phyloP scores from a whole-genome alignment of 2,888 invertebrate species.

The Rhagonycha fulva region DNA sequence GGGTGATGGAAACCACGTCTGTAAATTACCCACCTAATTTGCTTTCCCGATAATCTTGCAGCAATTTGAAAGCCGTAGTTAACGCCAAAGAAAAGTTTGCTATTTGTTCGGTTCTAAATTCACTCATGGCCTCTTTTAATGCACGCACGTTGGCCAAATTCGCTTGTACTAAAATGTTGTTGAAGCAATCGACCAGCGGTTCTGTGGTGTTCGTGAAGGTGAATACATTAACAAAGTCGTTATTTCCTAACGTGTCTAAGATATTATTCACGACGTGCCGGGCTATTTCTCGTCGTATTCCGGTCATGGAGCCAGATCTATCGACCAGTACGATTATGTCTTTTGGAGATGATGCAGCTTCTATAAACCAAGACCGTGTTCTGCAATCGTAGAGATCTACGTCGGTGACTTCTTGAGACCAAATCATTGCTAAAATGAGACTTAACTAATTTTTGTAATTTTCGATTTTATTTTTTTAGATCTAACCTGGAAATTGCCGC shows the following conservation, averaged over 20 bases:
- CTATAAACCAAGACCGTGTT: conserved; percentile 94
- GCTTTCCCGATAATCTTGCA: conserved; percentile 55
- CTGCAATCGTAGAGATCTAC: conserved; percentile 96
- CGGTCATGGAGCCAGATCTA: conserved; percentile 69
- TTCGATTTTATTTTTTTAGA: not conserved
- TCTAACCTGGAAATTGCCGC: conserved; percentile 90
- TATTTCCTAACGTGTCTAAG: conserved; percentile 93
- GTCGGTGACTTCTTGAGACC: conserved; percentile 68
- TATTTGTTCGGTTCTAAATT: conserved; percentile 80
- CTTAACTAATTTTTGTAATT: not conserved
- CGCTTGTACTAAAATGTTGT: conserved; percentile 87
- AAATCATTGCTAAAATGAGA: conserved; percentile 68
- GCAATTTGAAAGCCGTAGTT: conserved; percentile 85
- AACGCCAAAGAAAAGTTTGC: conserved; percentile 93
- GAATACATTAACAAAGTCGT: conserved; percentile 97
- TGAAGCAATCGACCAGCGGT: conserved; percentile 86
- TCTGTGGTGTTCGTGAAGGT: conserved; percentile 85
- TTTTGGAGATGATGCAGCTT: conserved; percentile 97
- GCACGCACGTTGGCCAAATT: conserved; percentile 83
- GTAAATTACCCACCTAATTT: conserved; percentile 41
- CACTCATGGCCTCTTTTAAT: conserved; percentile 78
- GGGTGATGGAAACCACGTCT: not conserved
- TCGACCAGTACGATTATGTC: conserved; percentile 78
- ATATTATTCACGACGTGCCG: conserved; percentile 85
- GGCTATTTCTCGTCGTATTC: conserved; percentile 84